Evolutionary conservation across 2,797 vertebrate species (phyloP).

Genomic region (Lutjanus campechanus): DNA sequence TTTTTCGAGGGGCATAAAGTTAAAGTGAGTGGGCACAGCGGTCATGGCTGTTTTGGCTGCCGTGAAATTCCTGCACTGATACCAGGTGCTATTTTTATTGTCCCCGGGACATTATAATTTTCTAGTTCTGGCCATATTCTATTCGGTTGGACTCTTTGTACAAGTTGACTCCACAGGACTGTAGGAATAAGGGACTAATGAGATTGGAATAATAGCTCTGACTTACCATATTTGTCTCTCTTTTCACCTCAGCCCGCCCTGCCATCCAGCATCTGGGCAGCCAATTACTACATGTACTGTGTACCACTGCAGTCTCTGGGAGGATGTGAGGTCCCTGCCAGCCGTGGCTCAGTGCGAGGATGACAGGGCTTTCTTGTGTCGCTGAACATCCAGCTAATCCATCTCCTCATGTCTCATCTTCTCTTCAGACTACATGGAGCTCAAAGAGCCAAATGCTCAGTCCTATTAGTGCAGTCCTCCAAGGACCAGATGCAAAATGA

Average conservation of each 20-base stretch:
- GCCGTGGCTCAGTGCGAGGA: conserved; percentile 41
- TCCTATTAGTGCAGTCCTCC: conserved; percentile 49
- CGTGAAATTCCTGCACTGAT: too few relatives aligned
- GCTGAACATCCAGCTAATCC: conserved; percentile 67
- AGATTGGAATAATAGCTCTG: conserved; percentile 78
- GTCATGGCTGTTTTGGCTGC: too few relatives aligned
- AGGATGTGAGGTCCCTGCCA: conserved; percentile 56
- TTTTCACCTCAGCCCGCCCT: conserved; percentile 72
- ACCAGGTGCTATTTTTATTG: too few relatives aligned
- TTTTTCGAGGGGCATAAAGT: too few relatives aligned
- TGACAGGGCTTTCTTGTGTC: conserved; percentile 65
- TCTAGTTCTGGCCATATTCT: neutral
- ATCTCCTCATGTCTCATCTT: conserved; percentile 61
- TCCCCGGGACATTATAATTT: too few relatives aligned
- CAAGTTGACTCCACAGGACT: conserved; percentile 27
- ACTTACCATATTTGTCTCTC: conserved; percentile 78
- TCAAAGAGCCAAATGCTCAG: conserved; percentile 51
- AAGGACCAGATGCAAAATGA: conserved; percentile 62
- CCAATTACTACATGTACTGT: conserved; percentile 73
- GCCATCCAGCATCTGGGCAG: conserved; percentile 67
- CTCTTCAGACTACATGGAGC: conserved; percentile 44
- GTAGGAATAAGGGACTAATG: conserved; percentile 48
- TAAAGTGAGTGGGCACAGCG: too few relatives aligned
- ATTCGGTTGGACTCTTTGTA: conserved; percentile 35
- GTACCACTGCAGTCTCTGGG: conserved; percentile 49